Evolutionary conservation across 2,797 vertebrate species (phyloP).

Genomic region (Myiotriccus ornatus): DNA sequence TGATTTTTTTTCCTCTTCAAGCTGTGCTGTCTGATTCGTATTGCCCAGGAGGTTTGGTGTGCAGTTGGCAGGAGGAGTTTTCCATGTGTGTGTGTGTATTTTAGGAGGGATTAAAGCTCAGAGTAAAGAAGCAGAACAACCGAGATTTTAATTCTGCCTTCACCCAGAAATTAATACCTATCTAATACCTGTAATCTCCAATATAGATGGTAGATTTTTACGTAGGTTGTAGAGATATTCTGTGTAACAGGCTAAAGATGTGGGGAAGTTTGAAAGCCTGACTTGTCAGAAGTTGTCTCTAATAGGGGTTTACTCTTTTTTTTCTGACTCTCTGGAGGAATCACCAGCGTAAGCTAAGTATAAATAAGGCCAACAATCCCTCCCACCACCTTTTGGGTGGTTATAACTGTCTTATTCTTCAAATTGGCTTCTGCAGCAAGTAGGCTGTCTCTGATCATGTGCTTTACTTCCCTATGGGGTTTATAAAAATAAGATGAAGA

Average conservation of each 20-base stretch:
- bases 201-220: background rate
- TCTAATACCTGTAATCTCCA: background rate
- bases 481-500: background rate
- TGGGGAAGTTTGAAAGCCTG: background rate
- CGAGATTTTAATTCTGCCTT: background rate
- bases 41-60: background rate
- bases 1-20: background rate
- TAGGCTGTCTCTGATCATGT: background rate
- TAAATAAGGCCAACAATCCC: background rate
- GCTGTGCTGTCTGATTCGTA: background rate
- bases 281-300: background rate
- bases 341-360: background rate
- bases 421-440: background rate
- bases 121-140: background rate
- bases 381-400: background rate
- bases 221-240: background rate
- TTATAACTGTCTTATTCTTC: background rate
- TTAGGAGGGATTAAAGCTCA: background rate
- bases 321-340: background rate
- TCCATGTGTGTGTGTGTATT: background rate
- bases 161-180: background rate
- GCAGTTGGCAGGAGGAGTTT: background rate
- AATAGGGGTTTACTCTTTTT: background rate
- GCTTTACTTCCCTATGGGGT: background rate
- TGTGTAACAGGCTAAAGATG: background rate